Conservation (phyloP, 30 jellyfish, hydroid and myxozoan genomes). For the Hydractinia echinata region DNA sequence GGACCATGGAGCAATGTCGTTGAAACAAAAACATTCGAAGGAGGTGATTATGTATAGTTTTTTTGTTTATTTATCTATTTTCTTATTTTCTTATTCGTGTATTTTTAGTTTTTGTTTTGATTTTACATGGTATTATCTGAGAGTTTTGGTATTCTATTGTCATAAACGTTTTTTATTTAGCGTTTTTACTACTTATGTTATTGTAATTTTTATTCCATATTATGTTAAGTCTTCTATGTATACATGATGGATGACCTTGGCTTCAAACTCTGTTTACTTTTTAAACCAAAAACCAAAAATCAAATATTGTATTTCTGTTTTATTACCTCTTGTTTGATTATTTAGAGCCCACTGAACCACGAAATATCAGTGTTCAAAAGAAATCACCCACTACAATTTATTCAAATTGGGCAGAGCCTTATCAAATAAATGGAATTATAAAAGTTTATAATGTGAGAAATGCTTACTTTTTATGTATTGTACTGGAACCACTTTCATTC, state of each 20-base stretch:
- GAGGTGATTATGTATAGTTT: conserved; percentile 9
- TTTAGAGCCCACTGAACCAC: conserved; percentile 48
- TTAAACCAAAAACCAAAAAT: no score
- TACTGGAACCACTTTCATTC: neutral
- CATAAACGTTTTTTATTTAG: no score
- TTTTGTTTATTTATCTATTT: neutral
- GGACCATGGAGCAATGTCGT: conserved; percentile 25
- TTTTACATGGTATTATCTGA: neutral
- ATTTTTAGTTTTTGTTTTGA: neutral
- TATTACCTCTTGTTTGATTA: neutral
- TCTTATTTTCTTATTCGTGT: neutral
- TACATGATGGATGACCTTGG: no score
- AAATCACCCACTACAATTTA: conserved; percentile 35
- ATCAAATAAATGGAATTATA: conserved; percentile 47
- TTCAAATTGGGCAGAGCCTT: conserved; percentile 46
- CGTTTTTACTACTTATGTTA: no score
- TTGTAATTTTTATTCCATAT: no score
- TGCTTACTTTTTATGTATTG: neutral
- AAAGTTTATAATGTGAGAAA: conserved; percentile 39
- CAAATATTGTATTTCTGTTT: neutral
- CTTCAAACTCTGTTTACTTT: no score
- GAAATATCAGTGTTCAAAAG: conserved; percentile 19
- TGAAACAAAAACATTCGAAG: conserved; percentile 11
- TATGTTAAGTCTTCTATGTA: no score
- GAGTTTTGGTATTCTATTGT: no score